These are phyloP conservation scores for Dasyprocta punctata DNA, from an alignment of 2,113 vertebrate genomes.

Conservation along the genomic window DNA sequence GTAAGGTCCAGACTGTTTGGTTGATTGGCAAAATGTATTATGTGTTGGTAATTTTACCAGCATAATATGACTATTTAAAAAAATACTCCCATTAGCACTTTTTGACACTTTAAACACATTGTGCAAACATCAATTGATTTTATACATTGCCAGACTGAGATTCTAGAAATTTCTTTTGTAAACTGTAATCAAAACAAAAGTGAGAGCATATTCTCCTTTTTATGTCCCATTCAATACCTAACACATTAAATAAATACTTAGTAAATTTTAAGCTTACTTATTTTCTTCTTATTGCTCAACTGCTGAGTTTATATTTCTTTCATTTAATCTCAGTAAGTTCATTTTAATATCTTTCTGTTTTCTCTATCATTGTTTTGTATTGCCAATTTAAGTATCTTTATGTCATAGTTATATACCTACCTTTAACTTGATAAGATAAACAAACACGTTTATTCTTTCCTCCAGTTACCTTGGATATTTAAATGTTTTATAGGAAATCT, in stretches of 20 bases:
- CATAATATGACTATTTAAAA: neutral
- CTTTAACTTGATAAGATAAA: slow-evolving; percentile 12
- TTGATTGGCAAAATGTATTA: neutral
- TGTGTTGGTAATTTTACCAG: neutral
- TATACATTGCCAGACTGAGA: neutral
- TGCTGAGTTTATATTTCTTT: neutral
- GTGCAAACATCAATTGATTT: neutral
- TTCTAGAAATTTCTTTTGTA: neutral
- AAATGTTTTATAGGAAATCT: neutral
- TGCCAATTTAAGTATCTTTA: neutral
- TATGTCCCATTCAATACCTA: neutral
- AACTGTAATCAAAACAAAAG: neutral
- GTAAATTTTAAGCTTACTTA: neutral
- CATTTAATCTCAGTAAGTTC: neutral
- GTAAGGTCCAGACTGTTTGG: neutral
- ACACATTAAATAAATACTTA: neutral
- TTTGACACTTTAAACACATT: slow-evolving; percentile 5
- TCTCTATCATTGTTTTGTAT: neutral
- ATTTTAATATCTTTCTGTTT: neutral
- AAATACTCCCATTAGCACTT: neutral
- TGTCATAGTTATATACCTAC: neutral
- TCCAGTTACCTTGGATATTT: neutral
- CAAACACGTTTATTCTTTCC: neutral
- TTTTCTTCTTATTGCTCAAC: neutral
- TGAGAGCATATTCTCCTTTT: neutral